Conservation (phyloP, 2,888 invertebrate genomes). For the Geotrupes spiniger region DNA sequence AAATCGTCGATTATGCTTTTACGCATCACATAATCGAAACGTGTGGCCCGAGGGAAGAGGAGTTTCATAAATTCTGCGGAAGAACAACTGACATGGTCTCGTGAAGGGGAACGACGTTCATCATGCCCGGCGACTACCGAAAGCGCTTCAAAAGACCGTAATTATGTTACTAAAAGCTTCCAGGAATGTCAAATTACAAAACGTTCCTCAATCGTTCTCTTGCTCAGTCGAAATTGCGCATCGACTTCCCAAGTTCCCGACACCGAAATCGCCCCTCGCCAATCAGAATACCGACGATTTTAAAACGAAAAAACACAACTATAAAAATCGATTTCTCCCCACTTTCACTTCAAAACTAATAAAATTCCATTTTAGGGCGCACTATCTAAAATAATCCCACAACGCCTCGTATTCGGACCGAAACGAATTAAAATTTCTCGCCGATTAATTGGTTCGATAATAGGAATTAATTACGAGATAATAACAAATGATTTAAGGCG, state of each 20-base stretch:
- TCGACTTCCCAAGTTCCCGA: conserved; percentile 16
- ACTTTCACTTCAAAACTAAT: too few species aligned
- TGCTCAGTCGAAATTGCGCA: conserved; percentile 14
- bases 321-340: too few species aligned
- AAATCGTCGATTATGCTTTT: too few species aligned
- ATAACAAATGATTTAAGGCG: conserved; percentile 16
- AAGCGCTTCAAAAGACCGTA: conserved; percentile 44
- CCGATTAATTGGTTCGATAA: conserved; percentile 19
- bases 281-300: too few species aligned
- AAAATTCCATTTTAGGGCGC: conserved; percentile 12
- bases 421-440: background rate
- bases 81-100: conserved; percentile 35
- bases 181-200: conserved; percentile 36
- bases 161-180: conserved; percentile 41
- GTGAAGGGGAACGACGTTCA: conserved; percentile 33
- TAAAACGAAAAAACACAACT: too few species aligned
- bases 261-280: too few species aligned
- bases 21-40: conserved; percentile 12
- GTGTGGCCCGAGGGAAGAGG: conserved; percentile 27
- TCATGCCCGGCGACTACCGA: conserved; percentile 39
- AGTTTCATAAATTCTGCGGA: conserved; percentile 38
- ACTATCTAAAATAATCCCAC: conserved; percentile 12
- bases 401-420: conserved; percentile 11
- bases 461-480: conserved; percentile 20
- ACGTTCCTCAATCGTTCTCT: conserved; percentile 23